Conservation (phyloP, 2,888 invertebrate species). For the Drepanosiphum platanoidis region DNA sequence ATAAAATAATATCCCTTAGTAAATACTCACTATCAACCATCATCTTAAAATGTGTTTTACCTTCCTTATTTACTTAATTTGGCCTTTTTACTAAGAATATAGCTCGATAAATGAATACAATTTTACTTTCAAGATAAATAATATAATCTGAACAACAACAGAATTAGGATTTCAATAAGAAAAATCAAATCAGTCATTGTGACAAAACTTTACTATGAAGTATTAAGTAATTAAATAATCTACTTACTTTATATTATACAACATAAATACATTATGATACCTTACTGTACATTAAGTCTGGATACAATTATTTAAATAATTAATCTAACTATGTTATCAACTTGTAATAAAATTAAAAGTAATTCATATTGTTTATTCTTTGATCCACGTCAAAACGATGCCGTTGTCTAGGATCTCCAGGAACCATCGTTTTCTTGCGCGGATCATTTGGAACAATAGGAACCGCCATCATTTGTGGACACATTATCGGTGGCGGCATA, state of each 20-base stretch:
- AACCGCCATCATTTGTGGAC: slow-evolving; percentile 60
- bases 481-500: slow-evolving; percentile 62
- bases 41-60: not conserved
- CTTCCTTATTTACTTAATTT: not conserved
- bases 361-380: slow-evolving; percentile 58
- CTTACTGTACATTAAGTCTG: slow-evolving; percentile 15
- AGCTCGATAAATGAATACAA: not conserved
- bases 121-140: no score
- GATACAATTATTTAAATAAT: not conserved
- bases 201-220: slow-evolving; percentile 25
- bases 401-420: slow-evolving; percentile 53
- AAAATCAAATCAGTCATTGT: slow-evolving; percentile 51
- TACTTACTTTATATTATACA: slow-evolving; percentile 35
- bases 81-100: not conserved
- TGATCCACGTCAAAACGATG: slow-evolving; percentile 56
- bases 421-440: slow-evolving; percentile 44
- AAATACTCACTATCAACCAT: not conserved
- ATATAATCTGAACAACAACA: slow-evolving; percentile 23
- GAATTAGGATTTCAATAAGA: not conserved
- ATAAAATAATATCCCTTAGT: slow-evolving; percentile 22
- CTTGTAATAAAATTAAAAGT: slow-evolving; percentile 46
- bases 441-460: slow-evolving; percentile 52
- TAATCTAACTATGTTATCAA: not conserved
- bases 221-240: slow-evolving; percentile 2
- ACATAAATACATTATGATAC: slow-evolving; percentile 19